Evolutionary conservation across 1,140 invertebrate species (phyloP), one percentile per base, ranked within the genome.

Genomic region (Patella vulgata): DNA sequence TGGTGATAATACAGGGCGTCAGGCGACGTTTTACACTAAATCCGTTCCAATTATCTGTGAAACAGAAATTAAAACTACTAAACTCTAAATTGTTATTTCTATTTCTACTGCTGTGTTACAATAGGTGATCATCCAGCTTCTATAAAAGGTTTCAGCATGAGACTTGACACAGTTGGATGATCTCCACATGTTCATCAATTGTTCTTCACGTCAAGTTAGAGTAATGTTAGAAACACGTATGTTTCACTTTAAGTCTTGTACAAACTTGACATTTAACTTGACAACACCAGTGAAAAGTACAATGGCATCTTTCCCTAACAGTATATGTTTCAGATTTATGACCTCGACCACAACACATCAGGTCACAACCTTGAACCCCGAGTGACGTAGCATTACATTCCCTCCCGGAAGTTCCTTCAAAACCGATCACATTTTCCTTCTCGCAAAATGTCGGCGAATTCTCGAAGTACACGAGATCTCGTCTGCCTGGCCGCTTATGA

Each of bases 231-330:
- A 69, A 44, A 54, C 75, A 79, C 31, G 67, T 79, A 59, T 77
- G 67, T 23, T 68, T 59, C 2, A 72, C 50, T 61, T 70, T 74
- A 21, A 62, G 67, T 25, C 67, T 39, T 14, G 66, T 70, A 47
- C 82, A 84, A 21, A 68, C 69, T 70, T 94, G 88, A 80, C 94
- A 96, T 74, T 91, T 89, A 8, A 97, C 94, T 51, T 89, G 86
- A 81, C 94, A 97, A 85, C 94, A 96, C 94, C 94, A 96, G 66
- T 91, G 88, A 84, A 97, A 96, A 75, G 90, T 91, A 85, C 94
- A 97, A 69, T 89, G 88, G 82, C 94, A 96, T 21, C 90, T 86
- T 76, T 94, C 90, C 19, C 88, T 88, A 59, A 89, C 88, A 51
- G 89, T 87, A 74, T 91, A 89, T 67, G 90, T 88, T 19, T 94